Conservation (phyloP, 2,888 invertebrate genomes). For the Operophtera brumata region DNA sequence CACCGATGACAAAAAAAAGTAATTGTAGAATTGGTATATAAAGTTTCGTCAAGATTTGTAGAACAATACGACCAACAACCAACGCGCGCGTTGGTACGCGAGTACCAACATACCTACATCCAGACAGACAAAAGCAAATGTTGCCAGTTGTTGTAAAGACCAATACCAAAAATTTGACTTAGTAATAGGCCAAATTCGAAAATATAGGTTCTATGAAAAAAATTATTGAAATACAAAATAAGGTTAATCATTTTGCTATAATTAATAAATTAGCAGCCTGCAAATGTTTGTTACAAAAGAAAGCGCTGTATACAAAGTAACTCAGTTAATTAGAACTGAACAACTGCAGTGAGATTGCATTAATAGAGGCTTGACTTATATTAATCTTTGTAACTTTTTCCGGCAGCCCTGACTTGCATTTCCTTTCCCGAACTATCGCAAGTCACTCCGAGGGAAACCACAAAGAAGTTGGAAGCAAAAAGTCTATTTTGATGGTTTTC, state of each 20-base stretch:
- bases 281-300: conserved; percentile 25
- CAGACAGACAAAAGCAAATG: no score
- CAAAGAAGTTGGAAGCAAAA: conserved; percentile 27
- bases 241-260: background rate
- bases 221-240: no score
- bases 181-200: no score
- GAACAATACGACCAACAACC: no score
- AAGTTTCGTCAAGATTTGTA: no score
- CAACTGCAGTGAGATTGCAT: conserved; percentile 46
- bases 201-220: no score
- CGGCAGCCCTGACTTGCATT: conserved; percentile 59
- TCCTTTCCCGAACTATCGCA: conserved; percentile 41
- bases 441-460: conserved; percentile 52
- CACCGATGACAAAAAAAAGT: no score
- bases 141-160: no score
- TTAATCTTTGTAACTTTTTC: conserved; percentile 63
- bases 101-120: no score
- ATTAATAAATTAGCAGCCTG: conserved; percentile 9
- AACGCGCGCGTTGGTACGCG: no score
- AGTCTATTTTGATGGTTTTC: conserved; percentile 24
- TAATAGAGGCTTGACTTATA: conserved; percentile 56
- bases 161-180: no score
- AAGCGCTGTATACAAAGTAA: conserved; percentile 28
- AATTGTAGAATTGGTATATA: no score
- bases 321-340: conserved; percentile 45